phyloP scores from a whole-genome alignment of 2,888 invertebrate species.

The Dryobotodes eremita region DNA sequence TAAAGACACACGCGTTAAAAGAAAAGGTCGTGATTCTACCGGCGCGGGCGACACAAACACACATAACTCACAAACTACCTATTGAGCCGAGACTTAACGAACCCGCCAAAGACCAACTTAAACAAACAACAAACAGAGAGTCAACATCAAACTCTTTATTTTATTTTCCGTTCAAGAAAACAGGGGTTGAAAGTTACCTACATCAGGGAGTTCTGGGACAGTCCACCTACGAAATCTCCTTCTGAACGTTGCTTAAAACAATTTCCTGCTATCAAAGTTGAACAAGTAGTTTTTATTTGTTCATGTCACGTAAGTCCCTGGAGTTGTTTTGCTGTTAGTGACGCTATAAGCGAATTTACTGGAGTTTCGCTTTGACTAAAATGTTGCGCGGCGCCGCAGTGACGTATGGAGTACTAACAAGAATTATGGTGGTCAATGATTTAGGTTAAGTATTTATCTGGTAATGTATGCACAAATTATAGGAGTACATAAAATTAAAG shows the following conservation, averaged over 20 bases:
- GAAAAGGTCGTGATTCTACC: conserved; percentile 15
- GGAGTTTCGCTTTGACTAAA: conserved; percentile 75
- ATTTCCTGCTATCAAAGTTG: conserved; percentile 85
- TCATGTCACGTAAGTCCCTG: conserved; percentile 82
- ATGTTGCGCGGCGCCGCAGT: conserved; percentile 59
- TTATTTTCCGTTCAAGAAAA: conserved; percentile 68
- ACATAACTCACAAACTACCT: conserved; percentile 56
- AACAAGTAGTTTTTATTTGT: conserved; percentile 84
- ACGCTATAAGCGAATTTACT: conserved; percentile 85
- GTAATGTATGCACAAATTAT: too few species aligned
- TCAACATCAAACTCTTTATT: conserved; percentile 67
- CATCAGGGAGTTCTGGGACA: conserved; percentile 71
- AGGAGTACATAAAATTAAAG: too few species aligned
- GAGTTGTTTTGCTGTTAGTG: conserved; percentile 84
- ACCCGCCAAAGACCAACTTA: conserved; percentile 61
- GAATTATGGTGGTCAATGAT: neutral
- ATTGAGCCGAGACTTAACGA: conserved; percentile 60
- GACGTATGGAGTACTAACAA: neutral
- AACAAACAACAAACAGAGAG: conserved; percentile 64
- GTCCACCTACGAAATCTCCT: conserved; percentile 81
- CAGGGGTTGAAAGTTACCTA: conserved; percentile 68
- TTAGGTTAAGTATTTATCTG: too few species aligned
- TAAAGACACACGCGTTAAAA: conserved; percentile 13
- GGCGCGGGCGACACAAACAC: conserved; percentile 33
- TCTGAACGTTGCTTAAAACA: conserved; percentile 83